These are phyloP conservation scores for Agrilus biguttatus DNA, from an alignment of 2,888 invertebrate genomes.

Conservation along the genomic window DNA sequence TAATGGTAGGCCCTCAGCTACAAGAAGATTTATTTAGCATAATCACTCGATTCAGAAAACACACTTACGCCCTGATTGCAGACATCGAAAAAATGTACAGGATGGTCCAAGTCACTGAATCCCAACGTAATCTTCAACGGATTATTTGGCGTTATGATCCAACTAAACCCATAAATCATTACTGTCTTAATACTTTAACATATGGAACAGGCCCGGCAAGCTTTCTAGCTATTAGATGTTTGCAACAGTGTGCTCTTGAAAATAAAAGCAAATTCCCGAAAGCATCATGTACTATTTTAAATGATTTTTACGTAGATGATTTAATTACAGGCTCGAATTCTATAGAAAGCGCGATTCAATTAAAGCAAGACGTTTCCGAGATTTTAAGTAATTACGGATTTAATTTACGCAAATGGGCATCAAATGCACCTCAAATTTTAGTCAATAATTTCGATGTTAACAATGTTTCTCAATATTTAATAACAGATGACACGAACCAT, in stretches of 20 bases:
- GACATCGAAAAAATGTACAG: conserved; percentile 5
- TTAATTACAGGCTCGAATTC: conserved; percentile 3
- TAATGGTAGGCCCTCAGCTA: conserved; percentile 2
- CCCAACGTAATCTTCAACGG: neutral
- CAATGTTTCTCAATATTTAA: too few relatives aligned
- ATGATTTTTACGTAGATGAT: conserved; percentile 7
- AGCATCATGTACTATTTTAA: neutral
- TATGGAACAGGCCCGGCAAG: conserved; percentile 6
- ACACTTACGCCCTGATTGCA: neutral
- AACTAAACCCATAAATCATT: neutral
- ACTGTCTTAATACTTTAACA: conserved; percentile 2
- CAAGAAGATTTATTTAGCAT: conserved; percentile 3
- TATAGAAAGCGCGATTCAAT: neutral
- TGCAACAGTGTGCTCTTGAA: conserved; percentile 2
- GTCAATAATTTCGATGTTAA: too few relatives aligned
- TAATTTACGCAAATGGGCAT: conserved; percentile 1
- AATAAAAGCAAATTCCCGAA: neutral
- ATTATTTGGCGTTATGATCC: conserved; percentile 2
- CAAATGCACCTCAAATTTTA: neutral
- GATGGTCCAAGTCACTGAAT: neutral
- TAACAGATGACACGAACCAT: too few relatives aligned
- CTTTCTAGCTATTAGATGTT: conserved; percentile 5
- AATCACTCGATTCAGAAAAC: conserved; percentile 2
- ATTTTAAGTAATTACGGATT: conserved; percentile 2
- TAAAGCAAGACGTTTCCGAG: neutral